Evolutionary conservation across 2,113 vertebrate species (phyloP).

Genomic region (Catagonus wagneri): DNA sequence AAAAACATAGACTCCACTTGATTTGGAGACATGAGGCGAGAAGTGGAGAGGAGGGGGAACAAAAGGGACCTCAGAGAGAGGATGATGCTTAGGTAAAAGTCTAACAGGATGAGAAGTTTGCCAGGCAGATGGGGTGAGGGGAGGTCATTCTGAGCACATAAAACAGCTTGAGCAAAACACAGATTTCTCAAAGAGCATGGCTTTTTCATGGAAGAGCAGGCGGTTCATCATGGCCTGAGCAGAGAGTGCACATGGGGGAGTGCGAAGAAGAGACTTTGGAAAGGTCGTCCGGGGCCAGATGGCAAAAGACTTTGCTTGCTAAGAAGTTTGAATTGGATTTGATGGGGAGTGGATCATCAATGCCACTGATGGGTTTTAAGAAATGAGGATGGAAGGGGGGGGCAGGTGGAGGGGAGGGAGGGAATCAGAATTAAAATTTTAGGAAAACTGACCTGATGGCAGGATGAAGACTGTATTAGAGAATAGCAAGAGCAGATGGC

Average conservation of each 20-base stretch:
- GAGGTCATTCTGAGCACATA: not conserved
- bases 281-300: not conserved
- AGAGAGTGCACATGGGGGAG: rapidly evolving
- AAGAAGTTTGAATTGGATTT: constrained; percentile 24
- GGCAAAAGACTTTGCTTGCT: not conserved
- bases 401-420: not conserved
- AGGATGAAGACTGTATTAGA: not conserved
- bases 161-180: not conserved
- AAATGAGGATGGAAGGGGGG: not conserved
- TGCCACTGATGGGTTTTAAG: not conserved
- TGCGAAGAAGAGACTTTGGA: not conserved
- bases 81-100: not conserved
- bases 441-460: not conserved
- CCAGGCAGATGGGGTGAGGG: not conserved
- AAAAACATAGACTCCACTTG: too few relatives aligned
- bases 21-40: not conserved
- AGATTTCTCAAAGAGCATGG: not conserved
- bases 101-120: not conserved
- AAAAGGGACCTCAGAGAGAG: not conserved
- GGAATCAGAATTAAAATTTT: not conserved
- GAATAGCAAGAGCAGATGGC: not conserved
- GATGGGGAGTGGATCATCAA: not conserved
- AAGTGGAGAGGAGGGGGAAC: not conserved
- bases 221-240: not conserved
- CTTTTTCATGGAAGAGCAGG: not conserved